Base-by-base conservation (phyloP, 2,888 invertebrate genomes). In the Ecdyonurus torrentis region DNA sequence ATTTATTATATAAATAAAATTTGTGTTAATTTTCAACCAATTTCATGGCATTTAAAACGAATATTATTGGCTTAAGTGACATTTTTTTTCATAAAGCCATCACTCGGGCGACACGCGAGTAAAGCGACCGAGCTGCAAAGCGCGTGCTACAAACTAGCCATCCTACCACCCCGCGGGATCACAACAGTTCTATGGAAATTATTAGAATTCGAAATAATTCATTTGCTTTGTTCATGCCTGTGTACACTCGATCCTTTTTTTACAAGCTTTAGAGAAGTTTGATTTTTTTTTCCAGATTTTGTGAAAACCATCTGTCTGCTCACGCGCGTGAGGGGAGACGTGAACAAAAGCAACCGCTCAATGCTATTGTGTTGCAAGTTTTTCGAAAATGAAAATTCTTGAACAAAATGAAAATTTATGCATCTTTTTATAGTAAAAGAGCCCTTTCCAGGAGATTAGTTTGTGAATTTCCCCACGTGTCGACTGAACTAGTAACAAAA, bases 251-350 rank as follows among this genome's bases (percentile, higher is more conserved):
- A 67, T 64, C 66, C 66, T 65, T 64, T 66, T 65, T 37, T 37
- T 37, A 37, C 15, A 37, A 37, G 37, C 37, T 37, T 37, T 37
- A 37, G 37, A 37, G 37, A 37, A 37, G n/a, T 50, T 37, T 55
- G 37, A 67, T 66, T 67, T 65, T 69, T 68, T 69, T 69, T 70
- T 69, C 70, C 68, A 67, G 70, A 69, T 70, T 70, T 67, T 68
- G 68, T 67, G 68, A 68, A 70, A 70, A 70, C 70, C 70, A 70
- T 70, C 69, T 70, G 70, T 68, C 68, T 65, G 65, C 37, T 64
- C 15, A 55, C 55, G 55, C 55, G 55, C 65, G 61, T 61, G 60
- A 63, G 59, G 37, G 65, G n/a, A 25, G 23, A n/a, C 22, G 24
- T 53, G 58, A 7, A 24, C 58, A 10, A 24, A n/a, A 24, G 25